Evolutionary conservation across 2,888 invertebrate genomes (phyloP).

Genomic region (Hipparchia semele): DNA sequence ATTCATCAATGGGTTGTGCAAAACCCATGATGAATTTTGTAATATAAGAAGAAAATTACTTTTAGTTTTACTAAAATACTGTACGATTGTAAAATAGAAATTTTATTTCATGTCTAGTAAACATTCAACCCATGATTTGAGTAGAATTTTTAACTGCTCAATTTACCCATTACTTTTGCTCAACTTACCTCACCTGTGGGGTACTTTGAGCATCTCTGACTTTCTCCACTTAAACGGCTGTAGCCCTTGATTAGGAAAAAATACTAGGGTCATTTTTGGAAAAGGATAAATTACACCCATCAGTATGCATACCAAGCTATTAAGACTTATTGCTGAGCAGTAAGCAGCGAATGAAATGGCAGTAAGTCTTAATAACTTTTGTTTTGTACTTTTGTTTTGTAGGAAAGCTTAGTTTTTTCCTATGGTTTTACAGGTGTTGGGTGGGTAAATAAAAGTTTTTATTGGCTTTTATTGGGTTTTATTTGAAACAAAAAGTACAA

Average conservation of each 20-base stretch:
- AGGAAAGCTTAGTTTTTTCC: no score
- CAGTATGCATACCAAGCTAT: not conserved
- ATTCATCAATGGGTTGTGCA: no score
- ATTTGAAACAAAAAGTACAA: no score
- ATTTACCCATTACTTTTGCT: not conserved
- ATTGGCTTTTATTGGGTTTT: no score
- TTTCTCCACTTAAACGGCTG: not conserved
- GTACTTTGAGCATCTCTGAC: not conserved
- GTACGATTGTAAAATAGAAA: not conserved
- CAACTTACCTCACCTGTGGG: constrained; percentile 1
- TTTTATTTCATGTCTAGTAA: not conserved
- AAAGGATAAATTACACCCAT: not conserved
- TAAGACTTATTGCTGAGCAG: not conserved
- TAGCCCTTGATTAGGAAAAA: not conserved
- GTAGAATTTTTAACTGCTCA: not conserved
- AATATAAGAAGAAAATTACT: not conserved
- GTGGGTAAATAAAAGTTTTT: no score
- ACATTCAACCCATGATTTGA: not conserved
- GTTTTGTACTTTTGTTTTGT: no score
- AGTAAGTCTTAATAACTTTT: no score
- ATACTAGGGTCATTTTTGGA: not conserved
- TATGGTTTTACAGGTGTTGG: no score
- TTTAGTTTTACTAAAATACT: not conserved
- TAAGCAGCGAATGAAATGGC: no score
- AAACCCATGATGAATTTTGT: no score